Conservation (phyloP, 2,113 vertebrate species). For the Ochotona curzoniae region DNA sequence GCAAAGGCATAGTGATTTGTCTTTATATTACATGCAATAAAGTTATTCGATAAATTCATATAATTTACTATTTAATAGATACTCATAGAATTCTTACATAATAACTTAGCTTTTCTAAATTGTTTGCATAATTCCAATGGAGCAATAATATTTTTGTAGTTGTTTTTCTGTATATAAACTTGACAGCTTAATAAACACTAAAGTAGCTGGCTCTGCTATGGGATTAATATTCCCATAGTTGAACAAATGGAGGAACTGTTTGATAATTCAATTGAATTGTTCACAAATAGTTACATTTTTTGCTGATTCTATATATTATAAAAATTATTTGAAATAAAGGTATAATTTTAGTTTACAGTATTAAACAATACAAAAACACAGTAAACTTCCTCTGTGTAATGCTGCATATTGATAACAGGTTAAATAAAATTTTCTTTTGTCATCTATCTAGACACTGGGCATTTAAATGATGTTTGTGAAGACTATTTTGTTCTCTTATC, state of each 20-base stretch:
- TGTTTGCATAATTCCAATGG: background rate
- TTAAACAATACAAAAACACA: background rate
- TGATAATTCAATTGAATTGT: background rate
- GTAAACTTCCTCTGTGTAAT: background rate
- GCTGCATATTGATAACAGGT: background rate
- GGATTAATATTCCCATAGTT: background rate
- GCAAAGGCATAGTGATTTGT: background rate
- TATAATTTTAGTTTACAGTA: background rate
- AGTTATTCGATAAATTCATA: background rate
- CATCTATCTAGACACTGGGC: background rate
- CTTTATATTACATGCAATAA: background rate
- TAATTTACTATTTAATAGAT: background rate
- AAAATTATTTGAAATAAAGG: conserved; percentile 5
- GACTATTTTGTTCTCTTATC: background rate
- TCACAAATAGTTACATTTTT: background rate
- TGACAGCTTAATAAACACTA: background rate
- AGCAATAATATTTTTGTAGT: background rate
- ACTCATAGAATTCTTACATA: background rate
- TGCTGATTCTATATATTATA: background rate
- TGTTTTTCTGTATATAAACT: background rate
- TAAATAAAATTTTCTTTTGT: background rate
- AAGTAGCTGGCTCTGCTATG: background rate
- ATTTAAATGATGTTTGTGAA: background rate
- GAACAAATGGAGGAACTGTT: background rate
- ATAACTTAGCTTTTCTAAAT: background rate